Evolutionary conservation across 2,888 invertebrate genomes (phyloP).

Genomic region (Panorpa germanica): DNA sequence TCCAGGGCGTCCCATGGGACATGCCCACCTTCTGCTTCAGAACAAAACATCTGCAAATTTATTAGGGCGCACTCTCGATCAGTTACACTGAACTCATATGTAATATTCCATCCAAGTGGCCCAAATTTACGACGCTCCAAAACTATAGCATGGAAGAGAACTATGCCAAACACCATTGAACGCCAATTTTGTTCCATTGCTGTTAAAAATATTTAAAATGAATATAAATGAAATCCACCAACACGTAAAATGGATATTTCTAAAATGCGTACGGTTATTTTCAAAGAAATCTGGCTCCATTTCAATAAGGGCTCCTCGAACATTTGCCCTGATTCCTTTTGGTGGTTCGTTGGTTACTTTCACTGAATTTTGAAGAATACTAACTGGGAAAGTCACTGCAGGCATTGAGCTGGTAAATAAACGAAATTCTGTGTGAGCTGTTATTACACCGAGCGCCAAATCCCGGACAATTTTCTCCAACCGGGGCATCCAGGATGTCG

Average conservation of each 20-base stretch:
- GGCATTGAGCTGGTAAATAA: conserved; percentile 84
- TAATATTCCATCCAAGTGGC: conserved; percentile 81
- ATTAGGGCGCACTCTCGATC: conserved; percentile 78
- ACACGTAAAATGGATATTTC: not conserved
- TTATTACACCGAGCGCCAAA: conserved; percentile 43
- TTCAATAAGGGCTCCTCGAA: conserved; percentile 64
- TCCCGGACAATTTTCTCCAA: conserved; percentile 63
- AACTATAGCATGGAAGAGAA: conserved; percentile 88
- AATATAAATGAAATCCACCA: not conserved
- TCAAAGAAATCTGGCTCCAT: conserved; percentile 66
- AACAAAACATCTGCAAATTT: conserved; percentile 73
- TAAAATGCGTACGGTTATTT: conserved; percentile 38
- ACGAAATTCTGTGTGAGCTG: conserved; percentile 53
- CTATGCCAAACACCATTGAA: conserved; percentile 58
- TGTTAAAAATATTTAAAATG: conserved; percentile 18
- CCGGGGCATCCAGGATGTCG: conserved; percentile 80
- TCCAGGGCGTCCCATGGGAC: conserved; percentile 84
- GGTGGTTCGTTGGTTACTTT: conserved; percentile 93
- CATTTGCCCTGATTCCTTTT: conserved; percentile 75
- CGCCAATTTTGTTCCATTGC: conserved; percentile 49
- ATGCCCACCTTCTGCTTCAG: conserved; percentile 23
- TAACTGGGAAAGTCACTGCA: conserved; percentile 67
- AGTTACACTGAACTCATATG: conserved; percentile 84
- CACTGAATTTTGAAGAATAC: conserved; percentile 80
- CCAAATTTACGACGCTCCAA: conserved; percentile 87